Evolutionary conservation across 2,797 vertebrate species (phyloP), one percentile per base, ranked within the genome.

Genomic region (Amblyopsis hoosieri): DNA sequence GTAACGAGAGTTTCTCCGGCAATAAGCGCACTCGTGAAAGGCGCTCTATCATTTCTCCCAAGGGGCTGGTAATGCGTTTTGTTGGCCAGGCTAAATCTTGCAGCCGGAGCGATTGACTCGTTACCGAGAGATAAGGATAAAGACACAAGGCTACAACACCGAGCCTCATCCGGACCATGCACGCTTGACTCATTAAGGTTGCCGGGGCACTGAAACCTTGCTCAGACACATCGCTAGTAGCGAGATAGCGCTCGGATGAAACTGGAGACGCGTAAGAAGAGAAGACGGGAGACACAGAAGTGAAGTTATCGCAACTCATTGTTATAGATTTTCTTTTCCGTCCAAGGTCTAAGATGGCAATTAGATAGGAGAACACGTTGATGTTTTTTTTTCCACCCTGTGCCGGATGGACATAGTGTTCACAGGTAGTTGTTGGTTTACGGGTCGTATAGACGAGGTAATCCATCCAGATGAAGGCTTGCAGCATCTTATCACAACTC

Each of bases 131-230:
- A 79, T 81, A 71, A 71, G 79, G 78, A 78, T 60, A 75, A 73
- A 76, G 67, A 79, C 63, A 49, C 29, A 37, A 33, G 65, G 84
- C 71, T 54, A 62, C 54, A 72, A 75, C 64, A 66, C 74, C 76
- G 51, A 60, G 62, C 76, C 65, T 50, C 55, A 66, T 19, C 8
- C 58, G 57, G 63, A 71, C 73, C 45, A 57, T 69, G 60, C 71
- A 60, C 80, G 64, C 80, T 65, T n/a, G 46, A 72, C 80, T 81
- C 79, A 85, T 80, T 79, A 82, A 63, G 63, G 57, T 71, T 51
- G 68, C 58, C 66, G 72, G 74, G 47, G 57, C 66, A 63, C 45
- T 61, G 67, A 71, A 82, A 78, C 75, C 68, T 78, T 82, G 75
- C 52, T 74, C 75, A 62, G 58, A 61, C 60, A 29, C 33, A 37